Evolutionary conservation across 2,113 vertebrate species (phyloP).

Genomic region (Toxotes jaculatrix): DNA sequence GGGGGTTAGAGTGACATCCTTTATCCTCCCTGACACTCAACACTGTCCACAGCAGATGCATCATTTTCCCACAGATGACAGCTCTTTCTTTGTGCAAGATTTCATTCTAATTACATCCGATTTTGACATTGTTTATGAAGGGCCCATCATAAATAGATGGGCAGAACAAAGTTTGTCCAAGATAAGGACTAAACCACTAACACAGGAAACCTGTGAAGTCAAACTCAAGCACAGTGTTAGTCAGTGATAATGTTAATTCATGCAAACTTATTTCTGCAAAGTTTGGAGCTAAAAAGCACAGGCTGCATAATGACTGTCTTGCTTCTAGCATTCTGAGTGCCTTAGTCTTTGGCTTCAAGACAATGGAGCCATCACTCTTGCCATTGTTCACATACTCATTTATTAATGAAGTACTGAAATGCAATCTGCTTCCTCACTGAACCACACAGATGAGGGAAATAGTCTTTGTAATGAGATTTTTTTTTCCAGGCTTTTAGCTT

Average conservation of each 20-base stretch:
- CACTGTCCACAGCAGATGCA: constrained; percentile 1
- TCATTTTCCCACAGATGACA: constrained; percentile 8
- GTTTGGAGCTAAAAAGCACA: constrained; percentile 35
- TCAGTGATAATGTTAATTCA: constrained; percentile 18
- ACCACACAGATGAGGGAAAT: constrained; percentile 77
- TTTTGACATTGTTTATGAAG: constrained; percentile 5
- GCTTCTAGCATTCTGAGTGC: constrained; percentile 51
- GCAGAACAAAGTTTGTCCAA: constrained; percentile 14
- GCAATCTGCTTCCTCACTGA: constrained; percentile 80
- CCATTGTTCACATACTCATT: constrained; percentile 76
- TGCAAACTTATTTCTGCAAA: constrained; percentile 26
- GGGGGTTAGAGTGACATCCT: neutral
- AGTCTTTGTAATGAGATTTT: constrained; percentile 79
- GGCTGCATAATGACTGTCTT: constrained; percentile 48
- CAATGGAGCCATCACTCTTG: constrained; percentile 70
- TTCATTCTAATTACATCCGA: constrained; percentile 20
- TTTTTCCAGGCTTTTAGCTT: constrained; percentile 52
- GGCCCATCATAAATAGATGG: constrained; percentile 12
- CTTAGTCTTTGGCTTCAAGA: constrained; percentile 64
- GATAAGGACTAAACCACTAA: neutral
- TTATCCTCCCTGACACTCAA: neutral
- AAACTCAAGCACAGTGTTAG: constrained; percentile 6
- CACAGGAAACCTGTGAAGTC: neutral
- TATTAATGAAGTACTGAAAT: constrained; percentile 83
- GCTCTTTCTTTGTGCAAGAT: neutral